phyloP scores from a whole-genome alignment of 1,140 invertebrate species.

The Palaemon carinicauda region DNA sequence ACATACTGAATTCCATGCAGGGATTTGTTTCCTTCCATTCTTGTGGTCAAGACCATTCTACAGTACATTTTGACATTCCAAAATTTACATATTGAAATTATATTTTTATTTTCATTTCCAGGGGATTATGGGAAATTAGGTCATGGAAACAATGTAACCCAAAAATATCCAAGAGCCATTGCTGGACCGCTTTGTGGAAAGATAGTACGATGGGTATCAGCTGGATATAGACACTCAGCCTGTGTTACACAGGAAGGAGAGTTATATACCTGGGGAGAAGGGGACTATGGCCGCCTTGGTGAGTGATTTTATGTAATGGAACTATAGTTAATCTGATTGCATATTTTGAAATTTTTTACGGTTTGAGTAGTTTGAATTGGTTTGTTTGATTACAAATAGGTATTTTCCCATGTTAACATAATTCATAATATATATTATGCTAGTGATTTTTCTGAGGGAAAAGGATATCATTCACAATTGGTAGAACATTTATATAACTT shows the following conservation, averaged over 20 bases:
- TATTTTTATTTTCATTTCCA: constrained; percentile 56
- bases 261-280: constrained; percentile 73
- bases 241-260: constrained; percentile 70
- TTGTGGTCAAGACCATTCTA: too few species aligned
- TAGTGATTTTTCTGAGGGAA: too few species aligned
- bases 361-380: too few species aligned
- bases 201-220: constrained; percentile 69
- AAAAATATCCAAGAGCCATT: constrained; percentile 70
- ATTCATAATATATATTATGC: too few species aligned
- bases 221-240: constrained; percentile 74
- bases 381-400: too few species aligned
- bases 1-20: too few species aligned
- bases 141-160: constrained; percentile 70
- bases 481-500: too few species aligned
- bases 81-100: background rate
- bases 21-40: too few species aligned
- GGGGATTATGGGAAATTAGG: constrained; percentile 69
- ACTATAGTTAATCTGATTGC: background rate
- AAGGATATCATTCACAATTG: too few species aligned
- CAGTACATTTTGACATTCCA: background rate
- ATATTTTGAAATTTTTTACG: background rate
- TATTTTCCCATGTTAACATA: too few species aligned
- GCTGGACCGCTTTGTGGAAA: constrained; percentile 67
- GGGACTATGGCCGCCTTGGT: constrained; percentile 73
- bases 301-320: constrained; percentile 40